Evolutionary conservation across 2,797 vertebrate species (phyloP), one percentile per base, ranked within the genome.

Genomic region (Smutsia gigantea): DNA sequence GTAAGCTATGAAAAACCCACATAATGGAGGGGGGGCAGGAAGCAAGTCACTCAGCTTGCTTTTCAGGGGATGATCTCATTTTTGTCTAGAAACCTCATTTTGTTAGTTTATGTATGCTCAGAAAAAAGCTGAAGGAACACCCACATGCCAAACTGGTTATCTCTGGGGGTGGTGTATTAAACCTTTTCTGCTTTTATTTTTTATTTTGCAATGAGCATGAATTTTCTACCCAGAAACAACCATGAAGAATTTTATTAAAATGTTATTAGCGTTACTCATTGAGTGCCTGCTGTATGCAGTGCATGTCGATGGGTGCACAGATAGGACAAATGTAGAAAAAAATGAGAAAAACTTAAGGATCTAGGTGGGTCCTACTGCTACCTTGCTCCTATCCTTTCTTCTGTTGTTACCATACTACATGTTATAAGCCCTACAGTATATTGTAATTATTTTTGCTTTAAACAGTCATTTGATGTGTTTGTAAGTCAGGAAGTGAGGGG

Each of bases 401-500:
- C 14, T 66, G 0, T 3, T 4, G 11, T 4, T 61, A 21, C 27
- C 63, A 8, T 14, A 14, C 7, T 34, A 8, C 21, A 0, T 21
- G 14, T 31, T 61, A 17, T 23, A 29, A 71, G 8, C 46, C 3
- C 61, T 37, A 21, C 9, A 27, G 7, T 18, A 29, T 9, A 1
- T n/a, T 34, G 17, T 25, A 39, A 17, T 68, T 66, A 34, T 68
- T 85, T 82, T 85, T 57, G 29, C n/a, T 84, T 83, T 53, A 29
- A 55, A 64, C 14, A 46, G 49, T 55, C 53, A 37, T 46, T 34
- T 11, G 13, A 7, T 7, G 46, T 46, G 46, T 72, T 55, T 61
- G 51, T 49, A 37, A 55, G 9, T 49, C 14, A n/a, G 39, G 57
- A 59, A 12, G 13, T 9, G 27, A 23, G 46, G 51, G 46, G 18